phyloP scores from a whole-genome alignment of 1,140 invertebrate genomes.

The Cepaea nemoralis region DNA sequence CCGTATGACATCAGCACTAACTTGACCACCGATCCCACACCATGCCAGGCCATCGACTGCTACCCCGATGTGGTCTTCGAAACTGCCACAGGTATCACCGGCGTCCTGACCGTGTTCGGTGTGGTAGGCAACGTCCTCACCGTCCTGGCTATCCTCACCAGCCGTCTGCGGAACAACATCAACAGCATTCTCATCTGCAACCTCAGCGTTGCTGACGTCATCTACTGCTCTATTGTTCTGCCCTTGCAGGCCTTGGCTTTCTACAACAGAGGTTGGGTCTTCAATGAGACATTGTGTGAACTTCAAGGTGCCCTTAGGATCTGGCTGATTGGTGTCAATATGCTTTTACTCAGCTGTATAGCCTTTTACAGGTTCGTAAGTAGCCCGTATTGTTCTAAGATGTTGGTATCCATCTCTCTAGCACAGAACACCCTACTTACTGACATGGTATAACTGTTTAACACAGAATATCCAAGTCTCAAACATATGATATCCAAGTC shows the following conservation, averaged over 20 bases:
- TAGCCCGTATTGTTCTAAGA: too few species aligned
- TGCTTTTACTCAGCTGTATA: constrained; percentile 60
- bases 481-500: too few species aligned
- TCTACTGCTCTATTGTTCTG: constrained; percentile 59
- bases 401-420: too few species aligned
- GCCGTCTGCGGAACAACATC: constrained; percentile 59
- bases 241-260: constrained; percentile 61
- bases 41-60: constrained; percentile 32
- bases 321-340: constrained; percentile 62
- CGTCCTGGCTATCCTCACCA: constrained; percentile 62
- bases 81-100: constrained; percentile 48
- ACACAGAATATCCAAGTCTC: too few species aligned
- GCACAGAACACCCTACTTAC: too few species aligned
- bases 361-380: constrained; percentile 54
- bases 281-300: constrained; percentile 51
- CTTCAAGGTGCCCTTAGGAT: constrained; percentile 57
- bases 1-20: not conserved
- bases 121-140: constrained; percentile 63
- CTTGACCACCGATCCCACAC: not conserved
- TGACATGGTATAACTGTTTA: too few species aligned
- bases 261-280: constrained; percentile 46
- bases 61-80: constrained; percentile 43
- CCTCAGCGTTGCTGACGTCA: constrained; percentile 60
- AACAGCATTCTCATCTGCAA: constrained; percentile 67
- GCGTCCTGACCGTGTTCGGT: constrained; percentile 54